Base-by-base conservation (phyloP, 1,140 invertebrate genomes). In the Papilio aristodemus region DNA sequence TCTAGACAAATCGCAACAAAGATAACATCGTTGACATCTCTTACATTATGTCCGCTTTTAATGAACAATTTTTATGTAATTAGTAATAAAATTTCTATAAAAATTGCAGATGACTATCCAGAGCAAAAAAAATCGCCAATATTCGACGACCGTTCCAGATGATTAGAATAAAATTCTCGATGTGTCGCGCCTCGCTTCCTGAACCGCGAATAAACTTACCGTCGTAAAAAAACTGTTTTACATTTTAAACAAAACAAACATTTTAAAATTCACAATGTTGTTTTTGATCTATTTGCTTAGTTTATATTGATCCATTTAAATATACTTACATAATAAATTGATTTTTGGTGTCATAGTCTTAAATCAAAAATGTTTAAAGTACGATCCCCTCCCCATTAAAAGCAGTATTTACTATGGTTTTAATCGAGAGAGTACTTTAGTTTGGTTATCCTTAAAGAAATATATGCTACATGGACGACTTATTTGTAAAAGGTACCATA, bases 191-290 rank as follows among this genome's bases (percentile, higher is more conserved):
- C 14, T 62, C 14, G 14, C 59, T 62, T 62, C 59, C 59, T 62
- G 36, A 62, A 38, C 59, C n/a, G 17, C 59, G 32, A 62, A 10
- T 32, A 8, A n/a, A 13, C 58, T 7, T 19, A 43, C n/a, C 43
- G 43, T 46, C 17, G 14, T 46, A 46, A 7, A 17, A 46, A 19
- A 3, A 46, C 19, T n/a, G n/a, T 19, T 46, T 46, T 46, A 46
- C 46, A 54, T 54, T 25, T 54, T 54, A 54, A 54, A 54, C 17
- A 10, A 54, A 54, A 54, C 46, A 54, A 54, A 54, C 19, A 54
- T 25, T 25, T 50, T 25, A 25, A 50, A 11, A 54, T 54, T 54
- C 19, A 54, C 19, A 22, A 22, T 46, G 10, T 54, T 4, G 17
- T 54, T 25, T 25, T 14, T 54, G 17, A 17, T 22, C 19, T 19